Conservation (phyloP, 2,113 vertebrate genomes). For the Miniopterus natalensis region DNA sequence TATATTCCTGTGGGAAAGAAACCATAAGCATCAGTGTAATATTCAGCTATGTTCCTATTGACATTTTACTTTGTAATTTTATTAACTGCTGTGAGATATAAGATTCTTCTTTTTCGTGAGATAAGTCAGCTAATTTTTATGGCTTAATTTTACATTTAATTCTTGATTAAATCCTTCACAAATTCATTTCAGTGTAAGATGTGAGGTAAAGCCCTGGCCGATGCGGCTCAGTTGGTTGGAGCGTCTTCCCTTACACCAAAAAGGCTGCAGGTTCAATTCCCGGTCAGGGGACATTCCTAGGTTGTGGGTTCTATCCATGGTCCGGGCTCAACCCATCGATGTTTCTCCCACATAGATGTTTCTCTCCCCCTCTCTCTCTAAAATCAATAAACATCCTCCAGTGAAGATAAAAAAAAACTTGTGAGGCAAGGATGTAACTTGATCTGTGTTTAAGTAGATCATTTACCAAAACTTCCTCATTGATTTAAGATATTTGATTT, state of each 20-base stretch:
- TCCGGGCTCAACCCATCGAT: neutral
- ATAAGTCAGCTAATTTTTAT: conserved; percentile 18
- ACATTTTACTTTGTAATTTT: conserved; percentile 33
- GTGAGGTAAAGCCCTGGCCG: neutral
- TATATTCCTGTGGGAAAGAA: conserved; percentile 83
- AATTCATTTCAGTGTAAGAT: conserved; percentile 32
- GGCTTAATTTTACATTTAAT: conserved; percentile 38
- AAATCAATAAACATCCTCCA: neutral
- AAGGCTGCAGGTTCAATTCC: neutral
- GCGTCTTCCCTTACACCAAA: neutral
- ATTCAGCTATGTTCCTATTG: neutral
- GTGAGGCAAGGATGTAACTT: conserved; percentile 5
- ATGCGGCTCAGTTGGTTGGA: neutral
- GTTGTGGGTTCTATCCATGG: too few relatives aligned
- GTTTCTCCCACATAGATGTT: neutral
- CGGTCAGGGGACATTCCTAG: neutral
- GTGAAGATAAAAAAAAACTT: neutral
- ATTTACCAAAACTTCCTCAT: conserved; percentile 9
- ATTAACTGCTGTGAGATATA: neutral
- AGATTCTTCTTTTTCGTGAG: neutral
- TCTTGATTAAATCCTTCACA: neutral
- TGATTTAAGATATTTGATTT: neutral
- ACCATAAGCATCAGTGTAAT: conserved; percentile 18
- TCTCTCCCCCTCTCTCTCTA: neutral
- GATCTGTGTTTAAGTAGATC: neutral